These are phyloP conservation scores for Cossypha polioptera DNA, from an alignment of 2,797 vertebrate genomes.

Conservation along the genomic window DNA sequence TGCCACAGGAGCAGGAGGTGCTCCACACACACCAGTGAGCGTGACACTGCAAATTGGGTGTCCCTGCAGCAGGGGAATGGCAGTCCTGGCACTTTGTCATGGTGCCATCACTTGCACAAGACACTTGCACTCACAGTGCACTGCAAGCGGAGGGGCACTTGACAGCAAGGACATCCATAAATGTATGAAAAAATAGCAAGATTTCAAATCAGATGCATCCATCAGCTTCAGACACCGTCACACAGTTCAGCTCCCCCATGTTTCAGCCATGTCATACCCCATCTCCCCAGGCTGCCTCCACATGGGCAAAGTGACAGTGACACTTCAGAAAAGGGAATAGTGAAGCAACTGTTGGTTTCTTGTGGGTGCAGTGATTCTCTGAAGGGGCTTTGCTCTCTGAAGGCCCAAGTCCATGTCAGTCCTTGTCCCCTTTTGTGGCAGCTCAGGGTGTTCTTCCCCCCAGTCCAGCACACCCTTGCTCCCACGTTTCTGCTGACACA, in stretches of 20 bases:
- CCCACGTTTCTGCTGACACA: not conserved
- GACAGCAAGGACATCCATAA: not conserved
- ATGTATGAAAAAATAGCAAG: not conserved
- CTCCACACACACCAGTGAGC: not conserved
- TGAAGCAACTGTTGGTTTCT: not conserved
- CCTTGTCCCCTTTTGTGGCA: not conserved
- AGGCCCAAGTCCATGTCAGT: not conserved
- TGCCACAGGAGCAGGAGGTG: not conserved
- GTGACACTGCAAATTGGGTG: not conserved
- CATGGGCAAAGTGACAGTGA: not conserved
- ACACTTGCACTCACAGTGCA: not conserved
- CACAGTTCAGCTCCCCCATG: not conserved
- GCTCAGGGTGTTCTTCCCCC: not conserved
- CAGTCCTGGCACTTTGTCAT: not conserved
- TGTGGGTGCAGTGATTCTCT: not conserved
- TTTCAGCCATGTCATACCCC: not conserved
- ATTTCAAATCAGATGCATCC: not conserved
- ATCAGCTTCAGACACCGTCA: not conserved
- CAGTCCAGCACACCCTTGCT: not conserved
- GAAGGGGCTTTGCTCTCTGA: not conserved
- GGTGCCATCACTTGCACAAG: not conserved
- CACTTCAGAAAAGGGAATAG: not conserved
- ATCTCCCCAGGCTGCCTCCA: not conserved
- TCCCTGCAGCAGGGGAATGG: fast-evolving
- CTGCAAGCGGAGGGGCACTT: not conserved